Conservation (phyloP, 2,113 vertebrate genomes). For the Urocitellus parryii region DNA sequence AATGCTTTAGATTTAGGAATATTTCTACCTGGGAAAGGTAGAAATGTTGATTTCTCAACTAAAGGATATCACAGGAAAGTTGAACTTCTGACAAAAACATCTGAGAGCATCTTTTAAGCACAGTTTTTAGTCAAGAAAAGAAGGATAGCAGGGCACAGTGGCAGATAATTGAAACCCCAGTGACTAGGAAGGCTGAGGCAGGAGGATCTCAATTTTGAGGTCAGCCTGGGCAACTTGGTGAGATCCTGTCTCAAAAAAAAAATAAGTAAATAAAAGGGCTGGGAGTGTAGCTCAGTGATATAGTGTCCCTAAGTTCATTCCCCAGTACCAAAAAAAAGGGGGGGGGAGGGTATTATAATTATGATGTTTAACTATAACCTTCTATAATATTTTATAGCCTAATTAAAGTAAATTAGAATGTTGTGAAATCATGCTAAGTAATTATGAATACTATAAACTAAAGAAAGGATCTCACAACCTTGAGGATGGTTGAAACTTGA, state of each 20-base stretch:
- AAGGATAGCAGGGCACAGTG: too few relatives aligned
- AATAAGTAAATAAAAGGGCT: too few relatives aligned
- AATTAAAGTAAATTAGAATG: neutral
- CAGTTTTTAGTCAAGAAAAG: neutral
- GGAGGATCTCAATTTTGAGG: too few relatives aligned
- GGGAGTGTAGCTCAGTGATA: too few relatives aligned
- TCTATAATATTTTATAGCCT: neutral
- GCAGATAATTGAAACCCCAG: too few relatives aligned
- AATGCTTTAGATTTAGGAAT: neutral
- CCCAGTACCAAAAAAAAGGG: too few relatives aligned
- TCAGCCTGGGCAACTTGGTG: too few relatives aligned
- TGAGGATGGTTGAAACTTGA: neutral
- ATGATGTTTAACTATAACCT: neutral
- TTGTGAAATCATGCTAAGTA: neutral
- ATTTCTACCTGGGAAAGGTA: neutral
- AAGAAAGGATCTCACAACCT: conserved; percentile 22
- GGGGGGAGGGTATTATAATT: neutral
- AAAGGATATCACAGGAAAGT: neutral
- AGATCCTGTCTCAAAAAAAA: too few relatives aligned
- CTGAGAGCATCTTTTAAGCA: neutral
- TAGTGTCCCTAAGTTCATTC: too few relatives aligned
- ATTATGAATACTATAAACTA: neutral
- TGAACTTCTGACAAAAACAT: neutral
- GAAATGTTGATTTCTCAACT: neutral
- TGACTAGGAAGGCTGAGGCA: too few relatives aligned